These are phyloP conservation scores for Chrysaora quinquecirrha DNA, from an alignment of 30 jellyfish, hydroid and myxozoan genomes.

Conservation along the genomic window DNA sequence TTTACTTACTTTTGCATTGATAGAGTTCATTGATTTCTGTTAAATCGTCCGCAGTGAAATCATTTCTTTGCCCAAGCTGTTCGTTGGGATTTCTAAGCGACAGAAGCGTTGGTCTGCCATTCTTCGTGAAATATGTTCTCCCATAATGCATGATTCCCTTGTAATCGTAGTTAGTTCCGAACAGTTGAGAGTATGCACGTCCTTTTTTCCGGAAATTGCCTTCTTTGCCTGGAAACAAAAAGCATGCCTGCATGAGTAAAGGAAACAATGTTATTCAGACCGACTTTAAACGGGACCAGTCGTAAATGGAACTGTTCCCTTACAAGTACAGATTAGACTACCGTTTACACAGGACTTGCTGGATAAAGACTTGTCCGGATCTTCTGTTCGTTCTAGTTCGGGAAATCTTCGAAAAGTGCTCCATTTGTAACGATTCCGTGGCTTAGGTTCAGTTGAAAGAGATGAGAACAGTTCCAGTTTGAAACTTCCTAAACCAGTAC, in stretches of 20 bases:
- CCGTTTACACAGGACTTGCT: no score
- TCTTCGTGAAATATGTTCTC: conserved; percentile 9
- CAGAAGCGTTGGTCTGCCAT: conserved; percentile 23
- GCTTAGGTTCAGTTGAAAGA: no score
- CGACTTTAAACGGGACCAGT: no score
- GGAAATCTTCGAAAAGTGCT: no score
- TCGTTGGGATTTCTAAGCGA: conserved; percentile 4
- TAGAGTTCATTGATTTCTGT: conserved; percentile 32
- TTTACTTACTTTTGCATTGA: conserved; percentile 44
- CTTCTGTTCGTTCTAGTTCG: no score
- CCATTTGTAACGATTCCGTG: no score
- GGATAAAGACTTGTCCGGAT: no score
- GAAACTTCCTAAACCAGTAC: no score
- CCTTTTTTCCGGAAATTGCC: conserved; percentile 22
- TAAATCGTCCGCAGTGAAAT: conserved; percentile 18
- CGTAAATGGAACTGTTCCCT: no score
- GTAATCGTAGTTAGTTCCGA: conserved; percentile 31
- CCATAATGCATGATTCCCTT: conserved; percentile 44
- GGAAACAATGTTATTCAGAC: no score
- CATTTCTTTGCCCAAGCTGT: conserved; percentile 36
- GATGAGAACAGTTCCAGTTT: no score
- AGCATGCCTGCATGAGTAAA: neutral
- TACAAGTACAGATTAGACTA: no score
- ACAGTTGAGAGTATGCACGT: neutral
- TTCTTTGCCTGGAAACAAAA: conserved; percentile 21